phyloP scores from a whole-genome alignment of 2,113 vertebrate species.

The Ahaetulla prasina region DNA sequence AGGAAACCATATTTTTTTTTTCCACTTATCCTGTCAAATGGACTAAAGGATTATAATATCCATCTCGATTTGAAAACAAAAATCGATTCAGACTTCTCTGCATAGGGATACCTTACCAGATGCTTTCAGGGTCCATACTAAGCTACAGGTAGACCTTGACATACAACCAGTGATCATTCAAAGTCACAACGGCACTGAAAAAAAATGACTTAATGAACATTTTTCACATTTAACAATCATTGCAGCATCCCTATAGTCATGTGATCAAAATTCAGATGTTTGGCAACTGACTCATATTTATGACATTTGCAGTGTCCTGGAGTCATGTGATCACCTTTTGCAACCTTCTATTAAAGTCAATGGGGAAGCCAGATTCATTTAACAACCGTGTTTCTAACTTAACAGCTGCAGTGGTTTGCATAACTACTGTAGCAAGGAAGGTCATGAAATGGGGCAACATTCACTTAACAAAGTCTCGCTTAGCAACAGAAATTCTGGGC shows the following conservation, averaged over 20 bases:
- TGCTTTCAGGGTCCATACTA: not conserved
- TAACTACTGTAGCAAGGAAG: not conserved
- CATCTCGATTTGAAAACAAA: not conserved
- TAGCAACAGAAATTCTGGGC: not conserved
- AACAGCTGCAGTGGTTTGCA: not conserved
- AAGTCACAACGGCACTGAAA: not conserved
- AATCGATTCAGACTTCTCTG: not conserved
- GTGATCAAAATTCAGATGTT: not conserved
- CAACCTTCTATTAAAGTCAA: not conserved
- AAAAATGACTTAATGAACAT: not conserved
- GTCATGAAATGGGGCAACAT: not conserved
- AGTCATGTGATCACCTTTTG: not conserved
- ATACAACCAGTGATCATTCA: not conserved
- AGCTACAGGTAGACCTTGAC: not conserved
- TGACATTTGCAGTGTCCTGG: not conserved
- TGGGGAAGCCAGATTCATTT: not conserved
- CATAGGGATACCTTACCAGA: not conserved
- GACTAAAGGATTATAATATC: not conserved
- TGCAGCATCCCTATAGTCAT: not conserved
- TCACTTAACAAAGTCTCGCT: not conserved
- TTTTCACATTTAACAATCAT: not conserved
- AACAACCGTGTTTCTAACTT: not conserved
- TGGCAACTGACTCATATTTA: not conserved
- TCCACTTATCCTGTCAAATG: not conserved
- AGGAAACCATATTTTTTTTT: not conserved